These are phyloP conservation scores for Achatina immaculata DNA, from an alignment of 1,140 invertebrate species.

Conservation along the genomic window DNA sequence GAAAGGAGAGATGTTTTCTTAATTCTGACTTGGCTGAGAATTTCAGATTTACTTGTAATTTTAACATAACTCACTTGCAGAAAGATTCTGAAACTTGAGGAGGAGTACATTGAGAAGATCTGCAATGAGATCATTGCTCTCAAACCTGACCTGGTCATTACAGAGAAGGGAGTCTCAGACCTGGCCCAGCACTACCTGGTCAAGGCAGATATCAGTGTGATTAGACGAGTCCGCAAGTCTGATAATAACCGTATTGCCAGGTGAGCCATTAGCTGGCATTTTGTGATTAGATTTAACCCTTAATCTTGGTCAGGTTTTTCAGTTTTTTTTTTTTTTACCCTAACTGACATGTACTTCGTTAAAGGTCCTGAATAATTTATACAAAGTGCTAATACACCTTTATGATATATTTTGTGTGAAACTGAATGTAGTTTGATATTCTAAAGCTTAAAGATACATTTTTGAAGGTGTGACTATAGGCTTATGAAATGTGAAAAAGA, in stretches of 20 bases:
- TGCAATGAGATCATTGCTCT: conserved; percentile 94
- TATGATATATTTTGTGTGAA: too few relatives aligned
- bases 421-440: too few relatives aligned
- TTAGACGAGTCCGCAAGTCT: conserved; percentile 92
- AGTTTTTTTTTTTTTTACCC: background rate
- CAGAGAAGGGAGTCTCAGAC: conserved; percentile 96
- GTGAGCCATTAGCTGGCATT: conserved; percentile 53
- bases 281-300: background rate
- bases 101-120: conserved; percentile 92
- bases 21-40: too few relatives aligned
- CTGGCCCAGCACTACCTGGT: conserved; percentile 76
- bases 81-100: conserved; percentile 80
- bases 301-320: background rate
- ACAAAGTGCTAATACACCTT: too few relatives aligned
- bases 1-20: too few relatives aligned
- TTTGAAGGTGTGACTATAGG: too few relatives aligned
- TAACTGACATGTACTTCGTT: too few relatives aligned
- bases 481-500: too few relatives aligned
- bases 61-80: conserved; percentile 43
- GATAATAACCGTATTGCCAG: conserved; percentile 96
- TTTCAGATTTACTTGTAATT: background rate
- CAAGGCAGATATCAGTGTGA: conserved; percentile 91
- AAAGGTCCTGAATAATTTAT: too few relatives aligned
- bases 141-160: conserved; percentile 97
- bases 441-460: too few relatives aligned